Percentiles rank a stretch among this genome's conserved stretches.
Conservation (phyloP, 2,888 invertebrate species). For the Agriopis leucophaearia region DNA sequence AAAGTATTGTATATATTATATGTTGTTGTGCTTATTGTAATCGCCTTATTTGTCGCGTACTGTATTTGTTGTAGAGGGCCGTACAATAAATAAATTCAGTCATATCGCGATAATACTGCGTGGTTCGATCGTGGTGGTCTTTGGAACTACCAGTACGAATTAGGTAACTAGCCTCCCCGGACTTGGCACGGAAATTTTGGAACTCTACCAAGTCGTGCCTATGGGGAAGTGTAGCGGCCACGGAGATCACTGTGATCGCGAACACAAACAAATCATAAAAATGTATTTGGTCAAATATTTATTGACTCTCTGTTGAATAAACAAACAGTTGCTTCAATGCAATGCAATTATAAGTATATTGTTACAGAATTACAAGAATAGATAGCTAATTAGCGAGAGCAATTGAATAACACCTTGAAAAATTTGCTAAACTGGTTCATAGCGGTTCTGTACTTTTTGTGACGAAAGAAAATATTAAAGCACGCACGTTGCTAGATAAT, state of each 20-base stretch:
- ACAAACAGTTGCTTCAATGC: conserved; percentile 1
- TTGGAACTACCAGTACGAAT: conserved; percentile 58
- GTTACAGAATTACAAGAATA: background rate
- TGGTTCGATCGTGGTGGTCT: conserved; percentile 59
- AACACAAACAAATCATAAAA: conserved; percentile 3
- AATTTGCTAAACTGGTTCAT: conserved; percentile 17
- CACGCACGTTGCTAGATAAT: background rate
- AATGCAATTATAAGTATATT: background rate
- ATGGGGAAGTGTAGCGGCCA: conserved; percentile 14
- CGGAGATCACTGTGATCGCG: background rate
- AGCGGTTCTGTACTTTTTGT: background rate
- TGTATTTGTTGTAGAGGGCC: conserved; percentile 46
- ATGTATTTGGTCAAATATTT: conserved; percentile 32
- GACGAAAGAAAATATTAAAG: conserved; percentile 18
- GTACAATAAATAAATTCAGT: conserved; percentile 69
- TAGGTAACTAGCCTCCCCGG: conserved; percentile 62
- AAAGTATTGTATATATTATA: no score
- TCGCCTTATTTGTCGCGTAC: conserved; percentile 55
- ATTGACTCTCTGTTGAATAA: conserved; percentile 28
- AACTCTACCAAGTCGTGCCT: conserved; percentile 64
- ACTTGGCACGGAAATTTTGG: conserved; percentile 73
- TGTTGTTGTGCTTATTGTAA: no score
- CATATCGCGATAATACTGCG: conserved; percentile 61
- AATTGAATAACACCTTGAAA: conserved; percentile 38
- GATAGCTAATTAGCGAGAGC: conserved; percentile 29